A percentile compares a stretch with the other conserved stretches of the same genome.
phyloP scores from a whole-genome alignment of 2,113 vertebrate species.

The Scalopus aquaticus region DNA sequence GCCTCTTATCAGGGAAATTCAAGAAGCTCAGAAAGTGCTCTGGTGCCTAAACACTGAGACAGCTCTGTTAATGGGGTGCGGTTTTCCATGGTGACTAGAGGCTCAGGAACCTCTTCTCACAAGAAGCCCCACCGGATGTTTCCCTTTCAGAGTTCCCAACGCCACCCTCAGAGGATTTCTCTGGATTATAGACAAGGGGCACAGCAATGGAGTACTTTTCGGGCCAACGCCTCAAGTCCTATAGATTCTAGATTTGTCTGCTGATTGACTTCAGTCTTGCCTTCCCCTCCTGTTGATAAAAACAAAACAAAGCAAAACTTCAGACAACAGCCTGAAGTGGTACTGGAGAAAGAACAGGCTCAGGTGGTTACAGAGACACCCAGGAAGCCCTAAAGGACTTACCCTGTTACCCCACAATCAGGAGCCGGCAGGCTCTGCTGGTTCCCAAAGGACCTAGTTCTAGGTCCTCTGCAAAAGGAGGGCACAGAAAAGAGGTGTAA shows the following conservation, averaged over 20 bases:
- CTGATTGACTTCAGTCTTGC: constrained; percentile 30
- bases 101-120: constrained; percentile 40
- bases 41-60: constrained; percentile 36
- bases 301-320: constrained; percentile 53
- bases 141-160: constrained; percentile 3
- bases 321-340: constrained; percentile 2
- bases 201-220: constrained; percentile 30
- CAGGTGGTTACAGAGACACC: background rate
- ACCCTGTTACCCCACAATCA: background rate
- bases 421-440: background rate
- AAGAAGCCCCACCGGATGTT: background rate
- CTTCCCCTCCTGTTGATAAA: constrained; percentile 57
- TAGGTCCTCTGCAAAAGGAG: background rate
- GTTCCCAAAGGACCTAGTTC: background rate
- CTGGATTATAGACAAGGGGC: background rate
- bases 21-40: constrained; percentile 62
- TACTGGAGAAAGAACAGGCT: background rate
- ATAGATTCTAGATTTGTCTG: constrained; percentile 32
- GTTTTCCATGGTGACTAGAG: constrained; percentile 66
- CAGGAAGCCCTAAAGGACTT: background rate
- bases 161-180: constrained; percentile 49
- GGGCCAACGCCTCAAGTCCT: constrained; percentile 17
- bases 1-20: constrained; percentile 56
- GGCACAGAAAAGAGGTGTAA: background rate
- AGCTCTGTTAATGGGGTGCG: constrained; percentile 47